Evolutionary conservation across 2,113 vertebrate species (phyloP).

Genomic region (Jaculus jaculus): DNA sequence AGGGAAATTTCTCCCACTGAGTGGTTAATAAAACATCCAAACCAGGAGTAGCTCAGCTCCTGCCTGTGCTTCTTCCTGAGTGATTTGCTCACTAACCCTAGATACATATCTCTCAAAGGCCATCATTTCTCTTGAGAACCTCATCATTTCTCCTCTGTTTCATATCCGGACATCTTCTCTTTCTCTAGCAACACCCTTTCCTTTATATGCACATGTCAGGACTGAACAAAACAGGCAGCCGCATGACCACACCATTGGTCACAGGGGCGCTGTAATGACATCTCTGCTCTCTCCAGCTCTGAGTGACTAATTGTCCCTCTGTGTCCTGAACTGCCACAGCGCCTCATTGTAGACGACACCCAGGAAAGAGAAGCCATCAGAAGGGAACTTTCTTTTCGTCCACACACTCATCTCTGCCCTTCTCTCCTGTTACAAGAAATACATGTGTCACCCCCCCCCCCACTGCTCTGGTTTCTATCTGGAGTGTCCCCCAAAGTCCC

Average conservation of each 20-base stretch:
- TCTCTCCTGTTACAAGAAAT: not conserved
- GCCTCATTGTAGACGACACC: not conserved
- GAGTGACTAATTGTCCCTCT: not conserved
- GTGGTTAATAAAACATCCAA: constrained; percentile 44
- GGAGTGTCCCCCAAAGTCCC: not conserved
- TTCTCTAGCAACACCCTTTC: not conserved
- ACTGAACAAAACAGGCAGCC: not conserved
- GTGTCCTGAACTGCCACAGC: not conserved
- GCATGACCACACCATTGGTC: not conserved
- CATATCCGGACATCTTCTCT: not conserved
- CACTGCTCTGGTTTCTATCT: not conserved
- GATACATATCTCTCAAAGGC: not conserved
- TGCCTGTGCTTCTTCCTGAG: not conserved
- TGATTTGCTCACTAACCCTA: not conserved
- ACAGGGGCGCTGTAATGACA: not conserved
- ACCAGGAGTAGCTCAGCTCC: not conserved
- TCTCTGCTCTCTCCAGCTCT: not conserved
- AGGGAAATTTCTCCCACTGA: not conserved
- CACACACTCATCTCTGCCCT: not conserved
- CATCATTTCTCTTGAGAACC: not conserved
- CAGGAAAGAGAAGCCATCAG: not conserved
- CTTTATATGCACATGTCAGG: not conserved
- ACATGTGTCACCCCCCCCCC: not conserved
- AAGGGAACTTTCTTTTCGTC: not conserved
- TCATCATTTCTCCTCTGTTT: not conserved